phyloP scores from a whole-genome alignment of 2,113 vertebrate species.

The Xenopus laevis region DNA sequence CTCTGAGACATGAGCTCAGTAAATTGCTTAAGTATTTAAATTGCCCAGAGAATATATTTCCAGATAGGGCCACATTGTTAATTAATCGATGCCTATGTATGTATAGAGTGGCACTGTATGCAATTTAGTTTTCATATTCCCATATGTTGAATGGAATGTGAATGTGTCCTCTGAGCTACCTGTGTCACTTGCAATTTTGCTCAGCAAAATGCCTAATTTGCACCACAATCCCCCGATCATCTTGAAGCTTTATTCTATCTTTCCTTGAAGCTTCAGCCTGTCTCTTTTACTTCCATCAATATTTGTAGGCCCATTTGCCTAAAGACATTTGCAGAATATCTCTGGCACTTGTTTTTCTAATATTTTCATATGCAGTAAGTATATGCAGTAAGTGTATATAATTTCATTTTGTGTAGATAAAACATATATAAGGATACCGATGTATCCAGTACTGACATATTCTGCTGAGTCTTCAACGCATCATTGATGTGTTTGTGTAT shows the following conservation, averaged over 20 bases:
- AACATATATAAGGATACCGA: no score
- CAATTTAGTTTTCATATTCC: conserved; percentile 18
- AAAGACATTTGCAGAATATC: conserved; percentile 12
- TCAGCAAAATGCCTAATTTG: conserved; percentile 10
- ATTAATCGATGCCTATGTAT: conserved; percentile 32
- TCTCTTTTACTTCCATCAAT: conserved; percentile 24
- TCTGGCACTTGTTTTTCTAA: neutral
- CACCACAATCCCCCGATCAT: conserved; percentile 30
- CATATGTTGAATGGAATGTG: conserved; percentile 37
- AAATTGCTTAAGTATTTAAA: conserved; percentile 31
- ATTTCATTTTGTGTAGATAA: no score
- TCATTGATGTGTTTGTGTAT: no score
- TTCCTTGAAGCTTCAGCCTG: conserved; percentile 17
- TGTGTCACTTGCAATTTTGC: conserved; percentile 25
- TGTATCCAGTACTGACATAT: no score
- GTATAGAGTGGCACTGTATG: neutral
- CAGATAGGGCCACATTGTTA: conserved; percentile 13
- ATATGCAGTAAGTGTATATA: no score
- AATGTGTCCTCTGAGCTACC: conserved; percentile 29
- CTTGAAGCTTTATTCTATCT: neutral
- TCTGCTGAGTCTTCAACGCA: no score
- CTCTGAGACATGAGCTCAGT: conserved; percentile 5
- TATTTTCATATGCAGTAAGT: no score
- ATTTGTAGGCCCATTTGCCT: neutral
- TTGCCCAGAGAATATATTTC: conserved; percentile 32